Evolutionary conservation across 1,140 invertebrate genomes (phyloP), one percentile per base, ranked within the genome.

Genomic region (Drosophila parabipectinata): DNA sequence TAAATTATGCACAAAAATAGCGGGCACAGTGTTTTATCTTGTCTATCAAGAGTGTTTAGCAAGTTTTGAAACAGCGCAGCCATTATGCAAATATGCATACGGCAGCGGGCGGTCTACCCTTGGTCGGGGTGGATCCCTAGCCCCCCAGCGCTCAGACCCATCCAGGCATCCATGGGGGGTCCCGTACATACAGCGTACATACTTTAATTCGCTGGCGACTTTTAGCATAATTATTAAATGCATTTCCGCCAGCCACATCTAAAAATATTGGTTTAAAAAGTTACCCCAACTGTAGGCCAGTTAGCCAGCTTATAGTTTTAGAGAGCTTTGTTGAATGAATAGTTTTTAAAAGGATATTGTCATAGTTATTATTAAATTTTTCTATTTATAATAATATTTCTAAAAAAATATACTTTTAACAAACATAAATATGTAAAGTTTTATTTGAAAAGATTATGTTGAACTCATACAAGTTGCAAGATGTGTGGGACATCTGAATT

Each of bases 41-140:
- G 83, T 88, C 84, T 88, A 88, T 89, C 83, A 88, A 89, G 79
- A 88, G 84, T 89, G 83, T 88, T 88, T 88, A 88, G 83, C 83
- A 88, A 88, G 84, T 88, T 88, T 88, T 88, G 76, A 73, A 83
- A 83, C 79, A 89, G 72, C 82, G 84, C 57, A 88, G 81, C 84
- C 83, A 88, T 88, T 88, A 88, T 88, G 84, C 84, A 89, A 88
- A 88, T 88, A 89, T 88, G 83, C 79, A 87, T 83, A 83, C 76
- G 47, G 54, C 81, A 85, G 55, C 61, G 68, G 69, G 82, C 37
- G 75, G 55, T 50, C 60, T 52, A 10, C 45, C 56, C 51, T 39
- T 44, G 18, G 61, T 26, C 26, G 28, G 26, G 24, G 53, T 66
- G 21, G 21, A 34, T 21, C 41, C 41, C 41, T 21, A 47, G 9